Conservation (phyloP, 2,113 vertebrate species). For the Centropristis striata region DNA sequence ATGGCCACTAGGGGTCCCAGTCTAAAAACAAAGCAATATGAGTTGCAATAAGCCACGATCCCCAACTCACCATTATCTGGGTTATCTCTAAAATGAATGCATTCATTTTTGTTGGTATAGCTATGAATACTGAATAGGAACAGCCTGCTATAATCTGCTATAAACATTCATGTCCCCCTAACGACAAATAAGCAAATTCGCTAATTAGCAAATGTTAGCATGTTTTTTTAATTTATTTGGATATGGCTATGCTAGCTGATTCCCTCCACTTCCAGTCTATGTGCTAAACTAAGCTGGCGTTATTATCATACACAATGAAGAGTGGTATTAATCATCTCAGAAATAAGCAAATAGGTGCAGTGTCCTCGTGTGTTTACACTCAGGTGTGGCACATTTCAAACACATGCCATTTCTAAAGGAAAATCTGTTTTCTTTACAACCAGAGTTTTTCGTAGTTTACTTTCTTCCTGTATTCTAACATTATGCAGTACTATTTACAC, state of each 20-base stretch:
- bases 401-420: background rate
- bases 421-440: background rate
- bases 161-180: background rate
- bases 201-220: too few relatives aligned
- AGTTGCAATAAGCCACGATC: too few relatives aligned
- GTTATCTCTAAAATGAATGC: too few relatives aligned
- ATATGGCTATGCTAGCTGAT: background rate
- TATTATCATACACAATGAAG: background rate
- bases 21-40: too few relatives aligned
- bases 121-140: too few relatives aligned
- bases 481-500: background rate
- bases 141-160: background rate
- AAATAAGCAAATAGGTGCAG: background rate
- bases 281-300: background rate
- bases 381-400: background rate
- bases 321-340: background rate
- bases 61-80: too few relatives aligned
- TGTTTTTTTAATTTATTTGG: too few relatives aligned
- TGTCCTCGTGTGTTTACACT: background rate
- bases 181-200: too few relatives aligned
- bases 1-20: too few relatives aligned
- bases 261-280: background rate
- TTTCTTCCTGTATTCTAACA: background rate
- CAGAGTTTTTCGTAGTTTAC: background rate
- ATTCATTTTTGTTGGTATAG: too few relatives aligned